Percentiles rank a stretch among this genome's conserved stretches.
These are phyloP conservation scores for Colletes collaris DNA, from an alignment of 2,888 invertebrate species.

Conservation along the genomic window DNA sequence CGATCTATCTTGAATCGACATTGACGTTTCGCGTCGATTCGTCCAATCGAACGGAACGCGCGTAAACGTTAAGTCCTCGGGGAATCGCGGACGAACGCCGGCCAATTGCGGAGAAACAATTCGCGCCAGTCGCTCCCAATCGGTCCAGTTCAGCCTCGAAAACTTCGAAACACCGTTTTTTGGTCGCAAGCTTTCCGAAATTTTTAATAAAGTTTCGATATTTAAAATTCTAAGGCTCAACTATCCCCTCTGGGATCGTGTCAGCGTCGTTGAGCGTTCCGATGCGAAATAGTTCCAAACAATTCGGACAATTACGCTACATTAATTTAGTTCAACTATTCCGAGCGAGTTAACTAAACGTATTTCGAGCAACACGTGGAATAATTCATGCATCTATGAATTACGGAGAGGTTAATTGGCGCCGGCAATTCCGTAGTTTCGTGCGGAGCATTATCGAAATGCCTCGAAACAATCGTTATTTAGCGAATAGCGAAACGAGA, in stretches of 20 bases:
- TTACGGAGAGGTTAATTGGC: conserved; percentile 37
- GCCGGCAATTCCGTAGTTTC: conserved; percentile 28
- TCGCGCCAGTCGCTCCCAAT: neutral
- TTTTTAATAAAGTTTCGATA: too few species aligned
- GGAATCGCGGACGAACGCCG: neutral
- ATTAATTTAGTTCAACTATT: conserved; percentile 48
- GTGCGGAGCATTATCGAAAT: conserved; percentile 27
- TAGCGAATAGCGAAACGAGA: too few species aligned
- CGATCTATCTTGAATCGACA: conserved; percentile 3
- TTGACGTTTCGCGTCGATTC: conserved; percentile 16
- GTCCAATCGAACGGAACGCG: neutral
- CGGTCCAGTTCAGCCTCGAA: neutral
- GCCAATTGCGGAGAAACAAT: neutral
- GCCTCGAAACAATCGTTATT: neutral
- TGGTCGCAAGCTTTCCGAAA: too few species aligned
- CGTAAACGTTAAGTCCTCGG: conserved; percentile 14
- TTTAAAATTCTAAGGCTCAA: too few species aligned
- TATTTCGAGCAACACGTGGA: conserved; percentile 44
- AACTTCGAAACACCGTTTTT: too few species aligned
- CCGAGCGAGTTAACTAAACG: conserved; percentile 32
- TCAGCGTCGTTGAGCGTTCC: neutral
- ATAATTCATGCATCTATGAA: conserved; percentile 53
- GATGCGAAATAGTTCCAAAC: conserved; percentile 15
- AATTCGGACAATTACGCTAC: conserved; percentile 34
- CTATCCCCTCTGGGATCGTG: too few species aligned